phyloP scores from a whole-genome alignment of 1,140 invertebrate species.

The Bombus balteatus region DNA sequence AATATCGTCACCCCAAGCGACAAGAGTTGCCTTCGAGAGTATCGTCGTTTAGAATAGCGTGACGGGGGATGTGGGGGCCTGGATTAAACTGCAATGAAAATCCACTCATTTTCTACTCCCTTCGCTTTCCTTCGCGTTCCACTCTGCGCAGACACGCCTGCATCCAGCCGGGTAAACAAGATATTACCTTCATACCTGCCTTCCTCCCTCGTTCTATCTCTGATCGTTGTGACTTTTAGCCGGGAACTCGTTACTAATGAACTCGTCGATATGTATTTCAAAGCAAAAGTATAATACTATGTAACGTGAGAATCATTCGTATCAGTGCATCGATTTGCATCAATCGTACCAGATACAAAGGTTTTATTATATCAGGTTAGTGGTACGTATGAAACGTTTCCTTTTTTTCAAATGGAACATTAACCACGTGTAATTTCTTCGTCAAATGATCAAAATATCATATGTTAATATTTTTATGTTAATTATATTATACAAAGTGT shows the following conservation, averaged over 20 bases:
- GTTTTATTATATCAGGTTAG: too few species aligned
- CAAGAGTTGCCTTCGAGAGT: slow-evolving; percentile 79
- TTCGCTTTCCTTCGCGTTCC: slow-evolving; percentile 31
- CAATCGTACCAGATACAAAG: too few species aligned
- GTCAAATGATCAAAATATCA: too few species aligned
- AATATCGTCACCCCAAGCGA: slow-evolving; percentile 82
- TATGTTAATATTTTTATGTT: too few species aligned
- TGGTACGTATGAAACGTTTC: too few species aligned
- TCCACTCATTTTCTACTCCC: slow-evolving; percentile 70
- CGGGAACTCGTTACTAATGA: background rate
- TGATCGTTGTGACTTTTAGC: background rate
- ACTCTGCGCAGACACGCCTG: slow-evolving; percentile 42
- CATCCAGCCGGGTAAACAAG: slow-evolving; percentile 63
- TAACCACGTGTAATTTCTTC: too few species aligned
- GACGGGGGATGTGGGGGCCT: slow-evolving; percentile 26
- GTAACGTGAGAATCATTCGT: background rate
- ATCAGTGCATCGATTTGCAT: background rate
- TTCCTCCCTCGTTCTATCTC: background rate
- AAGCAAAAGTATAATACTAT: background rate
- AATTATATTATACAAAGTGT: too few species aligned
- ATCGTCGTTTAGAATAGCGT: slow-evolving; percentile 77
- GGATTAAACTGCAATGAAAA: slow-evolving; percentile 80
- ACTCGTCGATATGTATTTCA: background rate
- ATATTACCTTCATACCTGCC: slow-evolving; percentile 62
- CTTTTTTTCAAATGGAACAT: too few species aligned